Evolutionary conservation across 2,113 vertebrate species (phyloP).

Genomic region (Mus spicilegus): DNA sequence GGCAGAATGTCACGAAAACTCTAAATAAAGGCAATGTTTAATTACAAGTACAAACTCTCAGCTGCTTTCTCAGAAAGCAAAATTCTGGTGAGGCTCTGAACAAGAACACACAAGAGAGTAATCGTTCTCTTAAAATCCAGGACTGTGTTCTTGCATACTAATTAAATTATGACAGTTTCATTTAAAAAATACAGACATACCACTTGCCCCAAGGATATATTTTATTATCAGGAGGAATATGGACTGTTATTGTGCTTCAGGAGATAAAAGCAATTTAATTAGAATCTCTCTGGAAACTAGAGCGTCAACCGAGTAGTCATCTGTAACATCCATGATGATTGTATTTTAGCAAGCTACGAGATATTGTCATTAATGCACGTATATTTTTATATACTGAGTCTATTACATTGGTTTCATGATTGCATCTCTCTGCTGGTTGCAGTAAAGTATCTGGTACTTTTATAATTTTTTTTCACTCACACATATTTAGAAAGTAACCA

Average conservation of each 20-base stretch:
- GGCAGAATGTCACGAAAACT: conserved; percentile 47
- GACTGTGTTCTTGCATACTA: conserved; percentile 73
- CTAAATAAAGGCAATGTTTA: conserved; percentile 72
- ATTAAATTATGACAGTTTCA: conserved; percentile 80
- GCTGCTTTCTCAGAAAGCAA: conserved; percentile 48
- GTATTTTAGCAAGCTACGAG: conserved; percentile 67
- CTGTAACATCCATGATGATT: conserved; percentile 71
- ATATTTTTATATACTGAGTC: conserved; percentile 43
- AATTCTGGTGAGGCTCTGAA: conserved; percentile 73
- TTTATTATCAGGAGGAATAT: conserved; percentile 83
- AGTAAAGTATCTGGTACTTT: not conserved
- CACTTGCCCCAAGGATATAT: conserved; percentile 80
- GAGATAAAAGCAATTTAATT: conserved; percentile 86
- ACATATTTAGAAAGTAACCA: not conserved
- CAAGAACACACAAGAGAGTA: conserved; percentile 69
- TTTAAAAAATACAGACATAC: conserved; percentile 72
- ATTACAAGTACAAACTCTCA: conserved; percentile 41
- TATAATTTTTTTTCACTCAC: not conserved
- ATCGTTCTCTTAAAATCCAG: conserved; percentile 73
- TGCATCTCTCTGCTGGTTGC: not conserved
- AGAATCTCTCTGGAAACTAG: conserved; percentile 77
- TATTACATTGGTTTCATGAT: conserved; percentile 5
- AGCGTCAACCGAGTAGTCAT: conserved; percentile 79
- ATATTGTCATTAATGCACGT: conserved; percentile 70
- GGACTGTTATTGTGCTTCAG: conserved; percentile 82